phyloP scores from a whole-genome alignment of 2,797 vertebrate genomes.

The Urocyon cinereoargenteus region DNA sequence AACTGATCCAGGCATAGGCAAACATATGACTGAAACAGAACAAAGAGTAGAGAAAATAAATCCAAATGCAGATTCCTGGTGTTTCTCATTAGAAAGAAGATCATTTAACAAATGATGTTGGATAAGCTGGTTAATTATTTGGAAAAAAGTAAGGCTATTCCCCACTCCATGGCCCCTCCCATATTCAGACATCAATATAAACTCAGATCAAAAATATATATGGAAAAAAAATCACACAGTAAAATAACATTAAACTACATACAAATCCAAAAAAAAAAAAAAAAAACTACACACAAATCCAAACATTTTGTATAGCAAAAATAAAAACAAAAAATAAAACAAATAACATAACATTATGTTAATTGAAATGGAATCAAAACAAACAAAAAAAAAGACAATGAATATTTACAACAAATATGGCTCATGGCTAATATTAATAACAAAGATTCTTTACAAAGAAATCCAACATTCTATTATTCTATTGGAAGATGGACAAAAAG shows the following conservation, averaged over 20 bases:
- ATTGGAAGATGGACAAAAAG: conserved; percentile 35
- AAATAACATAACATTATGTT: neutral
- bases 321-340: neutral
- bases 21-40: conserved; percentile 6
- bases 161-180: neutral
- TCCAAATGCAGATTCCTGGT: neutral
- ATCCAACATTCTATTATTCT: conserved; percentile 47
- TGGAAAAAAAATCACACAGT: neutral
- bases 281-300: neutral
- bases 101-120: neutral
- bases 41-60: neutral
- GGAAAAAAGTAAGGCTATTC: neutral
- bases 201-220: neutral
- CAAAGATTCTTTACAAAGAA: conserved; percentile 9
- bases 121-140: conserved; percentile 24
- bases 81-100: neutral
- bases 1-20: neutral
- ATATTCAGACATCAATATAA: neutral
- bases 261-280: neutral
- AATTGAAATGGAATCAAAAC: neutral
- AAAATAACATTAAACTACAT: conserved; percentile 27
- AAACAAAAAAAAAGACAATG: neutral
- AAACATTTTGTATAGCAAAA: neutral
- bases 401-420: conserved; percentile 29
- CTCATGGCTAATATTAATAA: neutral